These are phyloP conservation scores for Megastigmus dorsalis DNA, from an alignment of 2,888 invertebrate species.

Conservation along the genomic window DNA sequence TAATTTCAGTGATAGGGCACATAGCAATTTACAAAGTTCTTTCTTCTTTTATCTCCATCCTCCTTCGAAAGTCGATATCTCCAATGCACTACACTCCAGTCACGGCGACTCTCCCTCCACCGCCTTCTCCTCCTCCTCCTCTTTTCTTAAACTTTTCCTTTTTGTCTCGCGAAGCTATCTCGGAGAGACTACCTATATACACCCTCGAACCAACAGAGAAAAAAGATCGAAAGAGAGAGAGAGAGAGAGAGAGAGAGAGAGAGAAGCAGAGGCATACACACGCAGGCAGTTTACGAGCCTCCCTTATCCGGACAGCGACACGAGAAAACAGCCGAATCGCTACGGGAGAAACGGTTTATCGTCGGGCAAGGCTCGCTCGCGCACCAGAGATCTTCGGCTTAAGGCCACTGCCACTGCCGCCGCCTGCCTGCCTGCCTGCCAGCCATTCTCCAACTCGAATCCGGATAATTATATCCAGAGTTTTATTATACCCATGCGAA, in stretches of 20 bases:
- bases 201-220: conserved; percentile 7
- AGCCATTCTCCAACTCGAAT: conserved; percentile 40
- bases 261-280: neutral
- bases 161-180: conserved; percentile 38
- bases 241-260: conserved; percentile 10
- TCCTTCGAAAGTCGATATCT: conserved; percentile 43
- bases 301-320: conserved; percentile 51
- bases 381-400: conserved; percentile 44
- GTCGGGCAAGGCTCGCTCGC: conserved; percentile 27
- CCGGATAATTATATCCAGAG: conserved; percentile 68
- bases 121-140: neutral
- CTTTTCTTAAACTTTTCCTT: conserved; percentile 32
- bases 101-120: neutral
- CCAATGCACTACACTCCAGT: conserved; percentile 7
- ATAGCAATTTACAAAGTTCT: conserved; percentile 48
- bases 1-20: conserved; percentile 44
- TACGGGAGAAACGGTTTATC: conserved; percentile 46
- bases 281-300: conserved; percentile 51
- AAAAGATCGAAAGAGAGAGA: conserved; percentile 30
- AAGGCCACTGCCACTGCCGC: conserved; percentile 10
- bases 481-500: conserved; percentile 64
- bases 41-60: conserved; percentile 35
- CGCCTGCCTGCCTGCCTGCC: no score
- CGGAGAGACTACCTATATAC: conserved; percentile 15
- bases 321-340: conserved; percentile 41